Evolutionary conservation across 1,140 invertebrate species (phyloP).

Genomic region (Rhopalosiphum padi): DNA sequence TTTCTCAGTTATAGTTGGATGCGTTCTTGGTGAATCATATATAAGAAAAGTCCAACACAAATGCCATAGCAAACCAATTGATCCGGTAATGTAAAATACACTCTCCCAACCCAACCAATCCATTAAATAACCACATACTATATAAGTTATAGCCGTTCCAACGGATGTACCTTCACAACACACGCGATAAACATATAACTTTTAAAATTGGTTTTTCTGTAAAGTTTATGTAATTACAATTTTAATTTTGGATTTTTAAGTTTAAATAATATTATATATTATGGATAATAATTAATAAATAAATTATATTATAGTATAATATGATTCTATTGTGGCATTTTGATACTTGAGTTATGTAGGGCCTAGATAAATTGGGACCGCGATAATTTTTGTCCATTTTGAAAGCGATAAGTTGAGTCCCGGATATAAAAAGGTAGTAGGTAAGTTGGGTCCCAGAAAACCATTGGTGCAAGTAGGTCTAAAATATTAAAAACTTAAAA

Average conservation of each 20-base stretch:
- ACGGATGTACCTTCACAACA: slow-evolving; percentile 67
- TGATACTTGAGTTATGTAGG: too few relatives aligned
- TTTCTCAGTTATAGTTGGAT: slow-evolving; percentile 76
- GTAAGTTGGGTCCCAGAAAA: too few relatives aligned
- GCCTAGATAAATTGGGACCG: too few relatives aligned
- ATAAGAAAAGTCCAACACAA: slow-evolving; percentile 77
- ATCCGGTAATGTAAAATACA: slow-evolving; percentile 76
- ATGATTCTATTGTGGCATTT: background rate
- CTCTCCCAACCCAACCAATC: slow-evolving; percentile 75
- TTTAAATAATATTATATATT: background rate
- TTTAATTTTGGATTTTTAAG: background rate
- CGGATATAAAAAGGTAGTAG: too few relatives aligned
- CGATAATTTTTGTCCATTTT: too few relatives aligned
- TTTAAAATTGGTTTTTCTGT: background rate
- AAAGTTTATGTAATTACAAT: background rate
- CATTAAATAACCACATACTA: slow-evolving; percentile 73
- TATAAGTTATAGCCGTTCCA: slow-evolving; percentile 75
- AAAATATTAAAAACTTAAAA: too few relatives aligned
- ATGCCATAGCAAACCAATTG: slow-evolving; percentile 78
- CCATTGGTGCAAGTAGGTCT: too few relatives aligned
- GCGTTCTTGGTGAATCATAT: slow-evolving; percentile 77
- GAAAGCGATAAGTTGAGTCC: too few relatives aligned
- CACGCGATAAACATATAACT: background rate
- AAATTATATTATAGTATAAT: background rate
- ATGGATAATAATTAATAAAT: background rate